These are phyloP conservation scores for Philaethria dido DNA, from an alignment of 2,888 invertebrate genomes.

Conservation along the genomic window DNA sequence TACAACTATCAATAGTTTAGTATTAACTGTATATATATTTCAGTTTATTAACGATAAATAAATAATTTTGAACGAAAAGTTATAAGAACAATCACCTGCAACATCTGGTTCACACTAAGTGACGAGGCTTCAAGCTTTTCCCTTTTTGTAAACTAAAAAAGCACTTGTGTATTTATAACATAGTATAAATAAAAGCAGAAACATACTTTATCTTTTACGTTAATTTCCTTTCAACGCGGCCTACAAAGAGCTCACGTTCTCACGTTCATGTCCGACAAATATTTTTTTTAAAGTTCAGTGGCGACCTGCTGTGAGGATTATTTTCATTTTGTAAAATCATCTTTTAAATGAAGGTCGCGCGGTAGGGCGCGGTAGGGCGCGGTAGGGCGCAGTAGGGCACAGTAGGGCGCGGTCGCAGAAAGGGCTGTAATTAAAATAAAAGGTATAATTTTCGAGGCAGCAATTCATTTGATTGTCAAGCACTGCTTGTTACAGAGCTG, in stretches of 20 bases:
- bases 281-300: not conserved
- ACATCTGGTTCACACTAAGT: too few species aligned
- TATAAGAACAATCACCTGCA: too few species aligned
- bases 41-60: too few species aligned
- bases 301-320: not conserved
- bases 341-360: not conserved
- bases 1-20: too few species aligned
- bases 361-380: not conserved
- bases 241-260: not conserved
- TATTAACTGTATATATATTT: too few species aligned
- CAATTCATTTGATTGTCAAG: constrained; percentile 9
- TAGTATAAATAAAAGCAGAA: too few species aligned
- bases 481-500: constrained; percentile 1
- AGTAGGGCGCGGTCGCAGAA: constrained; percentile 1
- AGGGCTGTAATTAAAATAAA: constrained; percentile 10
- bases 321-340: not conserved
- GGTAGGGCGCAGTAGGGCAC: too few species aligned
- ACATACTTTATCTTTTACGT: not conserved
- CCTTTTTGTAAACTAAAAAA: too few species aligned
- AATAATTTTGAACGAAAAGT: too few species aligned
- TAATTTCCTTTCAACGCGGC: not conserved
- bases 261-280: not conserved
- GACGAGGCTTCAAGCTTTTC: too few species aligned
- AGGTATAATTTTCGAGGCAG: not conserved
- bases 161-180: too few species aligned